Conservation (phyloP, 2,888 invertebrate genomes). For the Brachyptera putata region DNA sequence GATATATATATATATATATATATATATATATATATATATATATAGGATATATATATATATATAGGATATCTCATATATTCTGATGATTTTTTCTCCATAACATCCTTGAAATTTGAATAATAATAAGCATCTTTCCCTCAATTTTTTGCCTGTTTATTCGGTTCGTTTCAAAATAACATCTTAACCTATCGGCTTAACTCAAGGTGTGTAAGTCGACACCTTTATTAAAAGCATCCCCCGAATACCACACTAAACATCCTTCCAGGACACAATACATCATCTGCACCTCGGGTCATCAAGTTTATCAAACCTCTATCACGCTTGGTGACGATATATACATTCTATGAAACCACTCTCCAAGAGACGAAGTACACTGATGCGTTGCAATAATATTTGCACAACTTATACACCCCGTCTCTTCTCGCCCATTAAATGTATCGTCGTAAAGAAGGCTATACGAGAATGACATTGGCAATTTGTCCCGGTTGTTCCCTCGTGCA, state of each 20-base stretch:
- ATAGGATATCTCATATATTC: too few relatives aligned
- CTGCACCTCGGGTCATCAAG: neutral
- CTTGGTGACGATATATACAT: neutral
- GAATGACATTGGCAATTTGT: neutral
- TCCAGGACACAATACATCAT: neutral
- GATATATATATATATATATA: too few relatives aligned
- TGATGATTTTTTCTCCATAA: too few relatives aligned
- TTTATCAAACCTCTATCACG: neutral
- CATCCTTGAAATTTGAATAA: too few relatives aligned
- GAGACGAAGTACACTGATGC: neutral
- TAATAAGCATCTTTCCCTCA: too few relatives aligned
- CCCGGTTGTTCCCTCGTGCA: neutral
- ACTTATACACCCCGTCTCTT: neutral
- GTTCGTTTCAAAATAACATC: too few relatives aligned
- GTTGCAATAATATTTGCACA: constrained; percentile 5
- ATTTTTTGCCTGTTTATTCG: too few relatives aligned
- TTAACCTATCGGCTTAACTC: constrained; percentile 2
- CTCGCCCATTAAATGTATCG: neutral
- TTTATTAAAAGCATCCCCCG: constrained; percentile 20
- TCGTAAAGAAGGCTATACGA: neutral
- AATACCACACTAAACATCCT: too few relatives aligned
- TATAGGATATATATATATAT: too few relatives aligned
- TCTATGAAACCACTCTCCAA: neutral
- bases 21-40: too few relatives aligned
- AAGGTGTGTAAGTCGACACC: constrained; percentile 18